Evolutionary conservation across 2,888 invertebrate genomes (phyloP).

Genomic region (Andrena fulva): DNA sequence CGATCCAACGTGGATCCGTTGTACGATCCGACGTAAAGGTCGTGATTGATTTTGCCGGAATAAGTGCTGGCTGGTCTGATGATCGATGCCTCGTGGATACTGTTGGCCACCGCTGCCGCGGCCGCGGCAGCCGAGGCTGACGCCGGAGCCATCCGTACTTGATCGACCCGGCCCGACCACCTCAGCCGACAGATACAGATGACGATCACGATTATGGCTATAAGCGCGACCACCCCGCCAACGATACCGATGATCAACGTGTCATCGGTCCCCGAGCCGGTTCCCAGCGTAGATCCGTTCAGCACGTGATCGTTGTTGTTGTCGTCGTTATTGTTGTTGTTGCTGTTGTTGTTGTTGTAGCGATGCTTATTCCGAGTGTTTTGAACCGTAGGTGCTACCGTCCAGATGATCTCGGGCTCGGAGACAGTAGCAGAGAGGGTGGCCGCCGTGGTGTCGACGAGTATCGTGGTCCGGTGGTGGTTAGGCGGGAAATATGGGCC

Average conservation of each 20-base stretch:
- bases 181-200: constrained; percentile 94
- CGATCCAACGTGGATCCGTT: constrained; percentile 80
- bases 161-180: constrained; percentile 86
- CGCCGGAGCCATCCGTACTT: constrained; percentile 73
- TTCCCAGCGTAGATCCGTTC: constrained; percentile 85
- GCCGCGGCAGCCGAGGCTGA: constrained; percentile 69
- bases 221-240: constrained; percentile 96
- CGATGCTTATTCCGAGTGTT: constrained; percentile 86
- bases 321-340: constrained; percentile 35
- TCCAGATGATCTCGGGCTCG: constrained; percentile 96
- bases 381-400: constrained; percentile 90
- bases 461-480: not conserved
- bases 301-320: constrained; percentile 86
- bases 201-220: constrained; percentile 94
- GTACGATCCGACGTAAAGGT: constrained; percentile 79
- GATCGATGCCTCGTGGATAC: constrained; percentile 82
- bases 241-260: constrained; percentile 98
- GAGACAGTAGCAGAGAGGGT: constrained; percentile 85
- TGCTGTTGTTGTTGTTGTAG: constrained; percentile 75
- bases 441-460: not conserved
- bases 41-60: constrained; percentile 81
- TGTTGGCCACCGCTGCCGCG: constrained; percentile 69
- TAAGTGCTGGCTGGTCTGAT: constrained; percentile 81
- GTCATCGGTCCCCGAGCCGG: constrained; percentile 92
- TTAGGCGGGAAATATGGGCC: constrained; percentile 74